Conservation (phyloP, 2,888 invertebrate species). For the Macrosiphum euphorbiae region DNA sequence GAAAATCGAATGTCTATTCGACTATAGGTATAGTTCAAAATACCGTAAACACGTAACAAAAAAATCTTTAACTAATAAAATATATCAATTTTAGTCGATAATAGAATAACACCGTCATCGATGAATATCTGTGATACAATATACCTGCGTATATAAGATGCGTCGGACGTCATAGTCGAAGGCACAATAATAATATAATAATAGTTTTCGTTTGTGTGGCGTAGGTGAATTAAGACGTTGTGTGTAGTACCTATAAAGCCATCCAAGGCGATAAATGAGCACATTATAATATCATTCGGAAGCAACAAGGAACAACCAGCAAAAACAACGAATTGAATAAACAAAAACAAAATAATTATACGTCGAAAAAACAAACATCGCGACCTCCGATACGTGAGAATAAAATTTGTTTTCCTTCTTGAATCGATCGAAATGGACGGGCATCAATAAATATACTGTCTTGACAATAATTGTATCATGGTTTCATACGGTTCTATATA, state of each 20-base stretch:
- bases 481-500: neutral
- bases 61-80: neutral
- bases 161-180: conserved; percentile 1
- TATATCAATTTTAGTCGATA: neutral
- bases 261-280: neutral
- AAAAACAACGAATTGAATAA: neutral
- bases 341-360: neutral
- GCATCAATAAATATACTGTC: neutral
- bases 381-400: neutral
- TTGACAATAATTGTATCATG: neutral
- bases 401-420: neutral
- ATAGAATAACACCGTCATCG: neutral
- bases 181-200: neutral
- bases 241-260: neutral
- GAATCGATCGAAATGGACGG: neutral
- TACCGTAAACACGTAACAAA: neutral
- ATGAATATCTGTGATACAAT: neutral
- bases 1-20: neutral
- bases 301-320: neutral
- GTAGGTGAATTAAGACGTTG: neutral
- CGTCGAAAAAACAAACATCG: neutral
- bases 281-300: neutral
- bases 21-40: neutral
- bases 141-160: neutral
- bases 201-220: neutral